A percentile compares a stretch with the other conserved stretches of the same genome.
phyloP scores from a whole-genome alignment of 2,888 invertebrate genomes.

The Scrobipalpa costella region DNA sequence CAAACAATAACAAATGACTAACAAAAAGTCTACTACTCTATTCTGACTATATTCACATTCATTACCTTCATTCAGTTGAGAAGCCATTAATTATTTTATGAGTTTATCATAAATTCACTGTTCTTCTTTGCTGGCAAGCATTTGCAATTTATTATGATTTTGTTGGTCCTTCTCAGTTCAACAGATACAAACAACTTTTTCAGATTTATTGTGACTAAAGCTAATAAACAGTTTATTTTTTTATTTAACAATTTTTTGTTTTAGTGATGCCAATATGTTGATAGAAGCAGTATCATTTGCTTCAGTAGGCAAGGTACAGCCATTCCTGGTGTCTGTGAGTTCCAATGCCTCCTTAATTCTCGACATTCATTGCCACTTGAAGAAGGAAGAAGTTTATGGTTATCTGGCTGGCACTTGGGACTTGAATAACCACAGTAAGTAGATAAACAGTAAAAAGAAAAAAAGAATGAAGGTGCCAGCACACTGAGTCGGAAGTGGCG shows the following conservation, averaged over 20 bases:
- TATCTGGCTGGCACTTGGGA: slow-evolving; percentile 98
- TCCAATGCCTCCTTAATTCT: slow-evolving; percentile 93
- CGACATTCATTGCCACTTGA: slow-evolving; percentile 96
- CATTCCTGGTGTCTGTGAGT: slow-evolving; percentile 92
- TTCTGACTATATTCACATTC: no score
- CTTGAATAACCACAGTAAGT: slow-evolving; percentile 94
- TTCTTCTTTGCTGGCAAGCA: no score
- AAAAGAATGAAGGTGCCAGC: no score
- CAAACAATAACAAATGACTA: no score
- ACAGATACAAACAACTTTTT: neutral
- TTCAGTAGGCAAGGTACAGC: slow-evolving; percentile 93
- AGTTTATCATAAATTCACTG: no score
- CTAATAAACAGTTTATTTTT: no score
- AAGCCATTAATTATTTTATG: no score
- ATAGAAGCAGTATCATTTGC: slow-evolving; percentile 95
- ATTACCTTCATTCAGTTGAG: no score
- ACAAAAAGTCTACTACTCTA: no score
- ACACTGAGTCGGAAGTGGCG: no score
- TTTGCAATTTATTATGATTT: no score
- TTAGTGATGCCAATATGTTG: slow-evolving; percentile 93
- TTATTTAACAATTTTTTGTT: slow-evolving; percentile 6
- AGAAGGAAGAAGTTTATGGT: slow-evolving; percentile 97
- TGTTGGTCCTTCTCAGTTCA: no score
- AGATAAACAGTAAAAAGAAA: neutral
- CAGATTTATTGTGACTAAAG: neutral